phyloP scores from a whole-genome alignment of 2,888 invertebrate species.

The Metellina segmentata region DNA sequence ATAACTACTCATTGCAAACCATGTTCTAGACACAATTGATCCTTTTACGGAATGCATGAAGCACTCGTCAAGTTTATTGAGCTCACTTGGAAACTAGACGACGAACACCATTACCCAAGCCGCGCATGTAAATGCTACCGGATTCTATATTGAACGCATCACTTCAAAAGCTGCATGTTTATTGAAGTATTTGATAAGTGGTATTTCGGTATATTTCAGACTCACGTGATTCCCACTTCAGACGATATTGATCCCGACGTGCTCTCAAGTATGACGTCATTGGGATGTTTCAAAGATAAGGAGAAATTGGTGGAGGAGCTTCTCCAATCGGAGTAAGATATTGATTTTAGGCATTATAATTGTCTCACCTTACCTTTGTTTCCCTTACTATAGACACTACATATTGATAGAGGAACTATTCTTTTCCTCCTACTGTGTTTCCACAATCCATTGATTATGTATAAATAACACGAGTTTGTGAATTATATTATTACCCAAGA shows the following conservation, averaged over 20 bases:
- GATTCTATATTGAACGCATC: neutral
- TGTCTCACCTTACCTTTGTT: neutral
- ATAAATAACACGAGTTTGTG: no score
- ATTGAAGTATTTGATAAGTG: neutral
- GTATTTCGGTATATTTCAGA: constrained; percentile 82
- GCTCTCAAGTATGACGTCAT: constrained; percentile 96
- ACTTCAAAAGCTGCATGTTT: neutral
- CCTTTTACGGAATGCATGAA: no score
- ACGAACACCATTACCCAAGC: neutral
- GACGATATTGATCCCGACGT: constrained; percentile 99
- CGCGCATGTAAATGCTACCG: neutral
- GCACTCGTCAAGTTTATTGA: no score
- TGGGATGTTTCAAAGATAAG: constrained; percentile 99
- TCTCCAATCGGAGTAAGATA: constrained; percentile 89
- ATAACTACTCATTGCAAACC: no score
- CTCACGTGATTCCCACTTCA: constrained; percentile 96
- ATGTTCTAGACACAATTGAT: no score
- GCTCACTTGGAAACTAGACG: no score
- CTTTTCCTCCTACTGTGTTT: no score
- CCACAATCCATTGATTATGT: no score
- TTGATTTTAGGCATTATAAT: constrained; percentile 1
- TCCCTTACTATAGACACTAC: no score
- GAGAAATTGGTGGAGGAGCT: constrained; percentile 97
- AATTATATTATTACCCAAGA: no score
- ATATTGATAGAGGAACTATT: no score